phyloP scores from a whole-genome alignment of 2,888 invertebrate species.

The Lithophane ornitopus region DNA sequence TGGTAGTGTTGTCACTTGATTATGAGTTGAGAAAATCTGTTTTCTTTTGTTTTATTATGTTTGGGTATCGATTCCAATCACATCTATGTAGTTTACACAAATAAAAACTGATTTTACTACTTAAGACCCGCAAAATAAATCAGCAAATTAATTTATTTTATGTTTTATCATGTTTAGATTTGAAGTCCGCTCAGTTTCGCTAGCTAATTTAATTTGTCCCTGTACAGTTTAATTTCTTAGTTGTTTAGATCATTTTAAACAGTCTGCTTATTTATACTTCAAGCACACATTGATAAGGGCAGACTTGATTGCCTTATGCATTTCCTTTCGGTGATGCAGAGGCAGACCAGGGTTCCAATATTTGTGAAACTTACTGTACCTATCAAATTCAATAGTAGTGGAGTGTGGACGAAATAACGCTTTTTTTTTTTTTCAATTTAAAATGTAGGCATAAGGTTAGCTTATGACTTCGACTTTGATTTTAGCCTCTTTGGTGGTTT shows the following conservation, averaged over 20 bases:
- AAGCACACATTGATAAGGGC: too few relatives aligned
- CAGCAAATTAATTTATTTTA: too few relatives aligned
- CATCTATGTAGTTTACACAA: too few relatives aligned
- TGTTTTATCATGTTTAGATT: too few relatives aligned
- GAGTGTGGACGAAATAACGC: constrained; percentile 17
- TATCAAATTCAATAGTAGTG: constrained; percentile 16
- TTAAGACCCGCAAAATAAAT: too few relatives aligned
- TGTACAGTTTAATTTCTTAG: background rate
- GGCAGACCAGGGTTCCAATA: background rate
- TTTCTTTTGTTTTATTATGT: background rate
- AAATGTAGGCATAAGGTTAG: constrained; percentile 6
- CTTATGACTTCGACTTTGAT: constrained; percentile 69
- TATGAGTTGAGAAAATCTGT: too few relatives aligned
- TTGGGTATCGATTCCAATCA: background rate
- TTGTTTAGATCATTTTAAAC: background rate
- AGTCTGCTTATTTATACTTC: background rate
- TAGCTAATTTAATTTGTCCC: background rate
- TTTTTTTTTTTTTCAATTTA: constrained; percentile 4
- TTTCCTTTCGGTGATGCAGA: background rate
- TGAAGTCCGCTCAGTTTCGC: too few relatives aligned
- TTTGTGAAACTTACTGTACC: constrained; percentile 1
- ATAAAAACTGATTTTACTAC: too few relatives aligned
- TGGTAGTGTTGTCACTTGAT: too few relatives aligned
- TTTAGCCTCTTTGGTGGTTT: constrained; percentile 79
- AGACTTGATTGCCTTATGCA: background rate